Base-by-base conservation (phyloP, 2,113 vertebrate species). In the Coptodon bakossiorum region DNA sequence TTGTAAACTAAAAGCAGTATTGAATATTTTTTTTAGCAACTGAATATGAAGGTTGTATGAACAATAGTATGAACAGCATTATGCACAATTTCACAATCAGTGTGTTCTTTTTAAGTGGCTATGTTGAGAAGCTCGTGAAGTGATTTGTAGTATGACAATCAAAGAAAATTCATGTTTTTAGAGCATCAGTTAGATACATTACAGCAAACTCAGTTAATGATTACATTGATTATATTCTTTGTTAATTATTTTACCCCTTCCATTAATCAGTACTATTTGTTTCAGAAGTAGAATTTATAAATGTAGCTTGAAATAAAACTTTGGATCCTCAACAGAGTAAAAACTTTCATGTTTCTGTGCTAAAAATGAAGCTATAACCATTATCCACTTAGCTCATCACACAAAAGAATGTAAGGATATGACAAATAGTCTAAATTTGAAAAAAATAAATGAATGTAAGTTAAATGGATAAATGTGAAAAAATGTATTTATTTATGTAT, bases 1-100 rank as follows among this genome's bases (percentile, higher is more conserved):
- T 66, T 38, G 10, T 36, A 66, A 66, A 38, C 61, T 66, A 66
- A 66, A 66, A 36, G 10, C 68, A 48, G 22, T 29, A 45, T 73
- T 27, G 1, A 17, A 48, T 27, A 0, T 17, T 17, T 29, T 76
- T 71, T 13, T 50, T 27, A 76, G 71, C 9, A 7, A 29, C 43
- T 76, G 24, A 19, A 31, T 76, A 29, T 3, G 59, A 63, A 63
- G 34, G 59, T 63, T 63, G 59, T 0, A 34, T 31, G 57, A 59
- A 59, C 57, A 59, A 17, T 50, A 78, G 9, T 0, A 78, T 19
- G 71, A 78, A 78, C 27, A 12, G 0, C 16, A 76, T 27, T 48
- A 78, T 12, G 43, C 11, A 52, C 6, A 5, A 45, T 1, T n/a
- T 61, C 24, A 45, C 38, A 81, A 36, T 66, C 50, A 17, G 13